phyloP scores from a whole-genome alignment of 2,888 invertebrate species.

The Synergus laeviventris region DNA sequence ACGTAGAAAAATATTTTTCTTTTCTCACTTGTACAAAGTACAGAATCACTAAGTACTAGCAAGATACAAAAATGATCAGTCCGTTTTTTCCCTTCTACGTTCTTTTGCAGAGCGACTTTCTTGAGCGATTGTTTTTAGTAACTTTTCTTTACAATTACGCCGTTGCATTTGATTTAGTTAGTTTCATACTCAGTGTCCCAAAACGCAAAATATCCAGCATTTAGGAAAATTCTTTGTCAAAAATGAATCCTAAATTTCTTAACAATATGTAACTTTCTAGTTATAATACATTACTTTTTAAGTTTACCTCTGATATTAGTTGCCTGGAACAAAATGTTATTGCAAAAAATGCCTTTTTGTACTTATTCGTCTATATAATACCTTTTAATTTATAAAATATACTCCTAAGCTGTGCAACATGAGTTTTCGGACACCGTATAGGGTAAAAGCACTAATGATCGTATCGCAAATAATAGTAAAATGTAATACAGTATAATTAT shows the following conservation, averaged over 20 bases:
- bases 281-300: not conserved
- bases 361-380: not conserved
- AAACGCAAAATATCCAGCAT: not conserved
- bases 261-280: not conserved
- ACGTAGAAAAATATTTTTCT: slow-evolving; percentile 66
- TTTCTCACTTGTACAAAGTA: slow-evolving; percentile 56
- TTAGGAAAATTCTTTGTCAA: not conserved
- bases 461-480: not conserved
- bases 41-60: slow-evolving; percentile 24
- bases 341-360: not conserved
- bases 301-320: not conserved
- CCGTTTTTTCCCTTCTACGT: slow-evolving; percentile 64
- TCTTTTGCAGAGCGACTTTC: slow-evolving; percentile 63
- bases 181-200: not conserved
- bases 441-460: not conserved
- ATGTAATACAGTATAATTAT: not conserved
- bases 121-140: slow-evolving; percentile 24
- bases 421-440: not conserved
- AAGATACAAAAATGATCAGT: slow-evolving; percentile 28
- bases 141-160: not conserved
- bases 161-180: not conserved
- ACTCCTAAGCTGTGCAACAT: not conserved
- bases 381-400: not conserved
- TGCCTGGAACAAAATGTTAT: not conserved
- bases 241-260: not conserved